Conservation (phyloP, 2,888 invertebrate genomes). For the Sarcophaga caerulescens region DNA sequence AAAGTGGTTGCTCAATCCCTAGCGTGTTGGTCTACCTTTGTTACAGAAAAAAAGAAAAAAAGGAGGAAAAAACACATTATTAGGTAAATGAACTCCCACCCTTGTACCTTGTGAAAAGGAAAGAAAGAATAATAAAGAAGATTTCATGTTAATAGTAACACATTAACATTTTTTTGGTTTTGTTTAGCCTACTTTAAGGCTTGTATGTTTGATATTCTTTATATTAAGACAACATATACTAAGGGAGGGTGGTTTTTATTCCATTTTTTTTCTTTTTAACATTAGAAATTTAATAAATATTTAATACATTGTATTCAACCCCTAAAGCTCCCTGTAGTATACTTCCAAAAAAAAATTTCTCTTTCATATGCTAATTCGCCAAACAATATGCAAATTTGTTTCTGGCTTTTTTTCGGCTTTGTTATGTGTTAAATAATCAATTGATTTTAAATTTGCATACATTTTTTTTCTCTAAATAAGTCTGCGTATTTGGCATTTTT, state of each 20-base stretch:
- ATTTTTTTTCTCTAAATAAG: background rate
- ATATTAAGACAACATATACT: background rate
- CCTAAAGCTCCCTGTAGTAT: background rate
- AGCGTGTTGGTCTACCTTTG: background rate
- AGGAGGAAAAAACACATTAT: background rate
- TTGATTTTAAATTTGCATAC: constrained; percentile 31
- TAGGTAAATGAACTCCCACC: constrained; percentile 37
- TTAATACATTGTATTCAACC: constrained; percentile 32
- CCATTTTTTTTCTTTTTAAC: too few relatives aligned
- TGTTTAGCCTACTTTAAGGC: constrained; percentile 44
- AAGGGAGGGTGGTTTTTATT: too few relatives aligned
- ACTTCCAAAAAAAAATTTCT: background rate
- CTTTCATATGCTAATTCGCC: constrained; percentile 42
- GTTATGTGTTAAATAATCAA: background rate
- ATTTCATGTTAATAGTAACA: constrained; percentile 46
- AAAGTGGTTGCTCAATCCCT: constrained; percentile 11
- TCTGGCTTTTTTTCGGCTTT: background rate
- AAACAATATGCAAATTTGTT: background rate
- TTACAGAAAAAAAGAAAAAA: too few relatives aligned
- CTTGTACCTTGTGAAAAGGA: constrained; percentile 5
- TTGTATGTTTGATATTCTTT: background rate
- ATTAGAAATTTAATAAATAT: constrained; percentile 40
- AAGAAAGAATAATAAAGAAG: background rate
- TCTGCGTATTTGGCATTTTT: background rate
- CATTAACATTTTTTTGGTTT: constrained; percentile 43